phyloP scores from a whole-genome alignment of 2,797 vertebrate species.

The Pseudomugil gertrudae region DNA sequence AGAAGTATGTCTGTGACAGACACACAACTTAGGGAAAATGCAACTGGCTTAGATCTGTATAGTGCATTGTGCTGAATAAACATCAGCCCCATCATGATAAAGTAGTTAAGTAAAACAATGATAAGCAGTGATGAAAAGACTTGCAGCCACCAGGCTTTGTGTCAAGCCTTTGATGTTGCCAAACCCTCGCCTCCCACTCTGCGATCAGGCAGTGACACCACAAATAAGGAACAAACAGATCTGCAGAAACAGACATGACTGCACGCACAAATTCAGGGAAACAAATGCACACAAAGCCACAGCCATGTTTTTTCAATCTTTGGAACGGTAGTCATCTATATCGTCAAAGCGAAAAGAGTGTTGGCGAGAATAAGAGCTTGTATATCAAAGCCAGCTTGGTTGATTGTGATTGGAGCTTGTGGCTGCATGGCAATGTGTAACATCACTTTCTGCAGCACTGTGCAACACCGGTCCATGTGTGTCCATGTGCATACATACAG shows the following conservation, averaged over 20 bases:
- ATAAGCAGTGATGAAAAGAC: constrained; percentile 70
- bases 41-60: constrained; percentile 13
- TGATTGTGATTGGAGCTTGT: constrained; percentile 67
- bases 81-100: constrained; percentile 34
- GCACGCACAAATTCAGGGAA: constrained; percentile 12
- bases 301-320: constrained; percentile 22
- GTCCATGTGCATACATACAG: constrained; percentile 2
- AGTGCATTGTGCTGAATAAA: constrained; percentile 17
- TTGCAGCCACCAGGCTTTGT: constrained; percentile 50
- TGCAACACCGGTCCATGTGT: constrained; percentile 26
- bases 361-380: constrained; percentile 36
- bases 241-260: constrained; percentile 28
- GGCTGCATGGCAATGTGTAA: constrained; percentile 55
- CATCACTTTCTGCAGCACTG: constrained; percentile 24
- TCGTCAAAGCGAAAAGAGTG: constrained; percentile 52
- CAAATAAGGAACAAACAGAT: constrained; percentile 47
- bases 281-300: constrained; percentile 17
- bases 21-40: constrained; percentile 1
- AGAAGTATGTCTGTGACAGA: constrained; percentile 13
- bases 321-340: constrained; percentile 48
- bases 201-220: constrained; percentile 36
- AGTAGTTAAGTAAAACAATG: constrained; percentile 68
- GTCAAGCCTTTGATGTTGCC: constrained; percentile 67
- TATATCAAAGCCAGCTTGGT: constrained; percentile 68
- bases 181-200: constrained; percentile 35